Percentiles rank a stretch among this genome's conserved stretches.
Conservation (phyloP, 2,797 vertebrate species). For the Dendrocincla tyrannina region DNA sequence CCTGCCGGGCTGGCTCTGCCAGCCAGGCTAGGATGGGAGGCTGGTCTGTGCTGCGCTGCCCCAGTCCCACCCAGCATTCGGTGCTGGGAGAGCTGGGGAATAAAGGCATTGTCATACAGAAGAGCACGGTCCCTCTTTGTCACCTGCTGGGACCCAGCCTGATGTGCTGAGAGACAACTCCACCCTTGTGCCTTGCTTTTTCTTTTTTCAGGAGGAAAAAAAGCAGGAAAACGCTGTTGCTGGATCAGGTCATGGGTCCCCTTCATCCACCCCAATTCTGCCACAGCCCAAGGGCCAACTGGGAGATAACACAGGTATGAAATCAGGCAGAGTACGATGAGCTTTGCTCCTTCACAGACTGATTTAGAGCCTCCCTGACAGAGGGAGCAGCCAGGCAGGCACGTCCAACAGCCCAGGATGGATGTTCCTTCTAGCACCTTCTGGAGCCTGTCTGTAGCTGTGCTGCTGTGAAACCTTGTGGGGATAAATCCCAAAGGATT, state of each 20-base stretch:
- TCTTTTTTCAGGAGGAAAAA: not conserved
- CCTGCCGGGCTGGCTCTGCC: slow-evolving; percentile 7
- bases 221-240: not conserved
- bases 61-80: not conserved
- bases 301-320: not conserved
- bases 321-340: not conserved
- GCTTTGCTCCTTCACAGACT: not conserved
- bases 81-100: not conserved
- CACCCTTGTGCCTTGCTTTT: fast-evolving
- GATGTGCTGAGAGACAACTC: not conserved
- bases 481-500: not conserved
- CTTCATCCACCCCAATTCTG: not conserved
- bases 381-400: not conserved
- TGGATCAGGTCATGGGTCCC: fast-evolving
- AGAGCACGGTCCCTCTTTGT: fast-evolving
- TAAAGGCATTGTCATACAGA: not conserved
- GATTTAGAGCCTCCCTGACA: not conserved
- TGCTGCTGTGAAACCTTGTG: not conserved
- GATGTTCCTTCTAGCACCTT: not conserved
- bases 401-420: not conserved
- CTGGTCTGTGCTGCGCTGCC: not conserved
- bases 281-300: fast-evolving
- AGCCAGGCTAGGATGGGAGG: not conserved
- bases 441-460: not conserved
- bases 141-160: not conserved